Evolutionary conservation across 2,888 invertebrate species (phyloP).

Genomic region (Bruchidius siliquastri): DNA sequence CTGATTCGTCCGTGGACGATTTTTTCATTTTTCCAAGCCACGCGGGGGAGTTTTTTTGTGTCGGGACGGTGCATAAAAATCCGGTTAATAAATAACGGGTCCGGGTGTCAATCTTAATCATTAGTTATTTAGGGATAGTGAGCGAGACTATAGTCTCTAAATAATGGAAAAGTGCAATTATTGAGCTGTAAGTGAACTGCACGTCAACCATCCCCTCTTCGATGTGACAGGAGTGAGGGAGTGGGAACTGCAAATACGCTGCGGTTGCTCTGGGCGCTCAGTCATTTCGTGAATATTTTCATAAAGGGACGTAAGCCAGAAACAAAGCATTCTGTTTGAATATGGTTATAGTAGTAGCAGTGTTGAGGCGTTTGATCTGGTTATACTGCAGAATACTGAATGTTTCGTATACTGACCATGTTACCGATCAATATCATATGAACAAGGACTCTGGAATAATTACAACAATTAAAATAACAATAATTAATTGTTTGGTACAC

Average conservation of each 20-base stretch:
- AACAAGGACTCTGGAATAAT: too few relatives aligned
- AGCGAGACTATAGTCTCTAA: conserved; percentile 32
- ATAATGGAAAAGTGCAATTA: conserved; percentile 44
- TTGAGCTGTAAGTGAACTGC: conserved; percentile 40
- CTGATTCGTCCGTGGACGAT: neutral
- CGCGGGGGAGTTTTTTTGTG: neutral
- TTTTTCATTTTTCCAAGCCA: neutral
- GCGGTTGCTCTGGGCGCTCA: too few relatives aligned
- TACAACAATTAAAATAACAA: too few relatives aligned
- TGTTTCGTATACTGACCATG: too few relatives aligned
- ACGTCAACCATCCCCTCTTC: conserved; percentile 27
- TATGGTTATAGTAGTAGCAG: too few relatives aligned
- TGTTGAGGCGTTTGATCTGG: too few relatives aligned
- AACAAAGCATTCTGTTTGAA: too few relatives aligned
- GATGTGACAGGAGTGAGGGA: neutral
- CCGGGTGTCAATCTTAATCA: conserved; percentile 29
- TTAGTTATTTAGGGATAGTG: conserved; percentile 30
- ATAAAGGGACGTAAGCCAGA: too few relatives aligned
- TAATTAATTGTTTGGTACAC: too few relatives aligned
- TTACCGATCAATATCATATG: too few relatives aligned
- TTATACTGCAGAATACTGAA: too few relatives aligned
- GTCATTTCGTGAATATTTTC: too few relatives aligned
- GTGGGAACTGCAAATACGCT: neutral
- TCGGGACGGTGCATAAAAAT: conserved; percentile 11
- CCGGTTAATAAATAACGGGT: conserved; percentile 20